Evolutionary conservation across 2,888 invertebrate genomes (phyloP), one percentile per base, ranked within the genome.

Genomic region (Drosophila fungiperda): DNA sequence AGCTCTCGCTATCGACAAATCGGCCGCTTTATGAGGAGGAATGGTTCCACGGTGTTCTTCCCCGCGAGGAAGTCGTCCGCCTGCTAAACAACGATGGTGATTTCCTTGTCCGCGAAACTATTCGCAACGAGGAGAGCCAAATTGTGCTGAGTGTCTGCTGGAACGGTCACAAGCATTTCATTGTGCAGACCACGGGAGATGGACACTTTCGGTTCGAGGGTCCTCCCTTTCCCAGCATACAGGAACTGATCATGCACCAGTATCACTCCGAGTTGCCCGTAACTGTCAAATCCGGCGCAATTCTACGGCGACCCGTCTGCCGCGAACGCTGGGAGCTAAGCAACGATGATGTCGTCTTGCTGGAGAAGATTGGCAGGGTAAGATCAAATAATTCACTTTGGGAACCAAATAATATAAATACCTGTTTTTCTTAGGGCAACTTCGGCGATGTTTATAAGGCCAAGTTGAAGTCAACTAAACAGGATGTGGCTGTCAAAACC

Each of bases 401-500:
- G 3, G 1, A 7, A n/a, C n/a, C 15, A 11, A 15, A 32, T 26
- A 15, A 8, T 17, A 23, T 15, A 15, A 38, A 45, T 23, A 15
- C 8, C 5, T 8, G 0, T 17, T 17, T 40, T 55, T 83, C 90
- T 63, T 92, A 99, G 98, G 99, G 99, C 55, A 99, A 99, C 93
- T 99, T 99, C 93, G 99, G 99, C 2, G 99, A 99, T 93, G 99
- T 99, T 2, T 98, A 98, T 94, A 97, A 97, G 93, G 99, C 98
- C 5, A 95, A 96, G 65, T 94, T 98, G 48, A 96, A 96, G 93
- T 95, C 96, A 17, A 96, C 96, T 63, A 96, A 96, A 76, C 96
- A 96, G 90, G 97, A 98, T 89, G 98, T 99, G 40, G 99, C 99
- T 5, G 98, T 99, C 71, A 99, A 99, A 94, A 99, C 99, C 0